Base-by-base conservation (phyloP, 2,113 vertebrate genomes). In the Blennius ocellaris region DNA sequence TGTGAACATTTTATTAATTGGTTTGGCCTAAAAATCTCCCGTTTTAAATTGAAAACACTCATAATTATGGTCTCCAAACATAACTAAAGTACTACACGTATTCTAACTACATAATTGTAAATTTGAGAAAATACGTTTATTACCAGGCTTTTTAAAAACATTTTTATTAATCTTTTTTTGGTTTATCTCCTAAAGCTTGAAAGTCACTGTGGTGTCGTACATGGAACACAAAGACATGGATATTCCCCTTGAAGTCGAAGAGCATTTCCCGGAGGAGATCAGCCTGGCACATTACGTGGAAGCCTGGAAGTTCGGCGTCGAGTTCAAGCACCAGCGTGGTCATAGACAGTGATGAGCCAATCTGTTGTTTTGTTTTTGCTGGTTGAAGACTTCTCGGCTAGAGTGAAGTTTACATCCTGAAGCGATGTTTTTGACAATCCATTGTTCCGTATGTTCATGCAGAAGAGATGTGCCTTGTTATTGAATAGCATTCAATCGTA, bases 251-350 rank as follows among this genome's bases (percentile, higher is more conserved):
- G 96, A 97, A 6, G 55, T 97, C 78, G 83, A 95, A 0, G 84
- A 86, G 5, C 6, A 78, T 10, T 96, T 98, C 86, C 97, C 97
- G 0, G 78, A 89, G 0, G 62, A 93, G 55, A 95, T 99, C 56
- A 62, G 40, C 1, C 86, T 99, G 54, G 88, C 90, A 3, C 94
- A 92, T 0, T 95, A 89, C 1, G 52, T 93, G 0, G 91, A 93
- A 1, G 93, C 94, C 0, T 99, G 97, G 97, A 96, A 93, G 82
- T 87, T 91, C 1, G 95, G 94, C 0, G 92, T 95, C 1, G 0
- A 17, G 12, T 92, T 95, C 83, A 97, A 93, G 51, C 80, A 88
- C 21, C 92, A 95, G 21, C 90, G 86, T 3, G 67, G 51, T 17
- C 91, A 90, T 65, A 89, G 83, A 79, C 86, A 72, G 40, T 87